Conservation (phyloP, 2,113 vertebrate species). For the Eclectus roratus region DNA sequence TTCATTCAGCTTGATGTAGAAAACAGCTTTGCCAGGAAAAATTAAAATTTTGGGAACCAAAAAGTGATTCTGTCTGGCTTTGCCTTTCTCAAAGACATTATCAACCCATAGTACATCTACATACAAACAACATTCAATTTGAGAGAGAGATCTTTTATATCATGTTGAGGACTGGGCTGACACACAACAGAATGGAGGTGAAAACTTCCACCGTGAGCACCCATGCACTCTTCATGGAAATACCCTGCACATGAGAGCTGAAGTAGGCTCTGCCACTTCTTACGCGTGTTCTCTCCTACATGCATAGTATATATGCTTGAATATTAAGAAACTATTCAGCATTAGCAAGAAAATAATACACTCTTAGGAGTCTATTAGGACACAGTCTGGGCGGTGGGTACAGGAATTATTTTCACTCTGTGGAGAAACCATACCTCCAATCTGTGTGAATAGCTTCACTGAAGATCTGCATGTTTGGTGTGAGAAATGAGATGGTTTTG, state of each 20-base stretch:
- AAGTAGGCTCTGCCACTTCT: background rate
- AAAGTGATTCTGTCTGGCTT: background rate
- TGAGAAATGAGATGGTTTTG: background rate
- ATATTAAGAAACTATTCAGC: background rate
- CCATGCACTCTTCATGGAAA: background rate
- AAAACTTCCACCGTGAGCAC: background rate
- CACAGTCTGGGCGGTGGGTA: background rate
- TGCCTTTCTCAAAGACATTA: background rate
- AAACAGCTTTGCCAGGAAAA: background rate
- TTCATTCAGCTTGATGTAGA: background rate
- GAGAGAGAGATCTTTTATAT: background rate
- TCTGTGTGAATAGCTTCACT: background rate
- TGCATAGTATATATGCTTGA: background rate
- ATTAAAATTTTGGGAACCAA: background rate
- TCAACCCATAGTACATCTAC: background rate
- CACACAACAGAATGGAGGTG: background rate
- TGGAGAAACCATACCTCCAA: background rate
- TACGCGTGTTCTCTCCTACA: background rate
- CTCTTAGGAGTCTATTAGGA: background rate
- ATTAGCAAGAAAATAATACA: background rate
- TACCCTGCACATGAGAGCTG: background rate
- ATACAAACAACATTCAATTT: background rate
- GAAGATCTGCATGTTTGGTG: background rate
- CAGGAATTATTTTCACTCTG: background rate
- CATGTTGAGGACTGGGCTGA: background rate